These are phyloP conservation scores for Adelognathus sp. DNA, from an alignment of 2,888 invertebrate species.

Conservation along the genomic window DNA sequence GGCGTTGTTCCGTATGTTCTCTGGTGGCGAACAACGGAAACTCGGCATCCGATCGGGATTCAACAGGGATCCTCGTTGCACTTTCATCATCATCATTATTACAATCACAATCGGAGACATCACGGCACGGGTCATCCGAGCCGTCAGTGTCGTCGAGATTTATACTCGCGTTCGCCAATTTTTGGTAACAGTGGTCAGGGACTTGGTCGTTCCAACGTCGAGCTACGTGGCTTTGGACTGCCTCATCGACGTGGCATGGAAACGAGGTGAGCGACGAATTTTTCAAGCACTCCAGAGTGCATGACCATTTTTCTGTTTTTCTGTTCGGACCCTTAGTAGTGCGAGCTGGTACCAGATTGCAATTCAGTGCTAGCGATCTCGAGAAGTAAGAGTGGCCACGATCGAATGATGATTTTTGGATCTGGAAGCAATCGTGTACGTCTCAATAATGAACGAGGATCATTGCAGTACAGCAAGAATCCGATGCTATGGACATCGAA, in stretches of 20 bases:
- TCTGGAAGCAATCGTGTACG: too few relatives aligned
- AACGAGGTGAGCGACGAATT: constrained; percentile 70
- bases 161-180: constrained; percentile 51
- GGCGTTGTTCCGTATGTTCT: constrained; percentile 73
- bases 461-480: too few relatives aligned
- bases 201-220: constrained; percentile 45
- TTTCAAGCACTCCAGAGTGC: too few relatives aligned
- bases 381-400: too few relatives aligned
- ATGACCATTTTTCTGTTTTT: too few relatives aligned
- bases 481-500: too few relatives aligned
- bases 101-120: constrained; percentile 64
- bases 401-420: too few relatives aligned
- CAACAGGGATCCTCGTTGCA: constrained; percentile 61
- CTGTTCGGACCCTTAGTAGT: too few relatives aligned
- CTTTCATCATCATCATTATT: constrained; percentile 49
- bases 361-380: too few relatives aligned
- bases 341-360: too few relatives aligned
- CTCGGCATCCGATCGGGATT: constrained; percentile 62
- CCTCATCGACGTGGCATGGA: constrained; percentile 72
- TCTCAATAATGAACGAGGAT: too few relatives aligned
- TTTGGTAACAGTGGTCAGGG: constrained; percentile 40
- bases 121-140: constrained; percentile 2
- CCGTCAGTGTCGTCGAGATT: constrained; percentile 64
- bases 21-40: constrained; percentile 71
- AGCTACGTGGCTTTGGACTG: constrained; percentile 60